Percentiles rank a stretch among this genome's conserved stretches.
Evolutionary conservation across 2,797 vertebrate genomes (phyloP).

Genomic region (Epinephelus coioides): DNA sequence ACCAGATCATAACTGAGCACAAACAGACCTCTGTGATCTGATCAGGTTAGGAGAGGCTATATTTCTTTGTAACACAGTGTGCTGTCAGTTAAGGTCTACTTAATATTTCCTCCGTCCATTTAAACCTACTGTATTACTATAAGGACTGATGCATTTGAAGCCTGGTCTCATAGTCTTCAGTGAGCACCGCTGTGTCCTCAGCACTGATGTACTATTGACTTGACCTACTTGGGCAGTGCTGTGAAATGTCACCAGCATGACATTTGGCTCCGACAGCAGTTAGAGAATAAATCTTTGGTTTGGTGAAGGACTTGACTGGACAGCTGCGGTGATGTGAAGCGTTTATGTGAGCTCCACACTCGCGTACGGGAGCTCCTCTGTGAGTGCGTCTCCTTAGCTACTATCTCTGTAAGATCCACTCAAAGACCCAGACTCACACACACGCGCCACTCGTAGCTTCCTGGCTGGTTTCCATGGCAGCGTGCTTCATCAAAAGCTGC

Average conservation of each 20-base stretch:
- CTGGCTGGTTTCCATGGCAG: slow-evolving; percentile 82
- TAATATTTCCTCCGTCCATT: not conserved
- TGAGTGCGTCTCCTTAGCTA: slow-evolving; percentile 65
- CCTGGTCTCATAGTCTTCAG: not conserved
- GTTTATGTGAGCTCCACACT: slow-evolving; percentile 4
- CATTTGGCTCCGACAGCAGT: not conserved
- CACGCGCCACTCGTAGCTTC: slow-evolving; percentile 63
- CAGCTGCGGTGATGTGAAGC: not conserved
- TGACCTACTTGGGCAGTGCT: slow-evolving; percentile 57
- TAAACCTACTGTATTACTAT: not conserved
- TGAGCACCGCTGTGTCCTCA: not conserved
- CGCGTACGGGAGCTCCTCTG: slow-evolving; percentile 19
- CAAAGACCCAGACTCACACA: slow-evolving; percentile 36
- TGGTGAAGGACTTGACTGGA: not conserved
- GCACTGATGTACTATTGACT: slow-evolving; percentile 45
- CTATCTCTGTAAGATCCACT: slow-evolving; percentile 71
- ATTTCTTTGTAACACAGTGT: not conserved
- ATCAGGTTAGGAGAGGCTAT: not conserved
- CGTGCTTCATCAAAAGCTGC: slow-evolving; percentile 77
- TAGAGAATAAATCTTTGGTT: slow-evolving; percentile 7
- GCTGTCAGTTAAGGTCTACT: not conserved
- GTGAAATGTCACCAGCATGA: slow-evolving; percentile 47
- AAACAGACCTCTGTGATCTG: slow-evolving; percentile 15
- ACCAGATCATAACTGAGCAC: slow-evolving; percentile 23
- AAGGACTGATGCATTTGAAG: not conserved